Evolutionary conservation across 2,797 vertebrate genomes (phyloP), one percentile per base, ranked within the genome.

Genomic region (Bradypodion pumilum): DNA sequence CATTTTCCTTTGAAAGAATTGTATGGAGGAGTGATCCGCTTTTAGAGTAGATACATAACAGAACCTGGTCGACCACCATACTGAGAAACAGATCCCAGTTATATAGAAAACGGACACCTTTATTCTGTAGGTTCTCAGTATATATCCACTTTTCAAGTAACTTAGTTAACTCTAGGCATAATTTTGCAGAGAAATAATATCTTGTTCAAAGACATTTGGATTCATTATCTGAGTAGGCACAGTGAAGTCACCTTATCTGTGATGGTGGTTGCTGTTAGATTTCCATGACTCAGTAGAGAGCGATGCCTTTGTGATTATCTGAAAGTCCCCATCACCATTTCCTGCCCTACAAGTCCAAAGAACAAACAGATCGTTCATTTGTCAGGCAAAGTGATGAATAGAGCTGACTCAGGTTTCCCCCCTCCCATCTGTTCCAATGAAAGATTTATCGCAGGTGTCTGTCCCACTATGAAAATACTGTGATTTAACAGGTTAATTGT

Each of bases 401-500:
- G 9, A 66, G 66, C 40, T 40, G 35, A 83, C 73, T 76, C 46
- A 76, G 19, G 68, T 76, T 56, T 46, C n/a, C n/a, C 62, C 13
- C 2, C 52, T 21, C 76, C 62, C 62, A 83, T 68, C 73, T 76
- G 81, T 76, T 76, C 75, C 66, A 82, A 75, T 10, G 37, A 66
- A 69, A 75, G 32, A 75, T 82, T 75, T 75, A 76, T 83, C 27
- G 42, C 35, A 40, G 63, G 35, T 75, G 44, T 42, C 46, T 37
- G 12, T 40, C 75, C 62, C 42, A 32, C 42, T 49, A 8, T 37
- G 77, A 68, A 76, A 40, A 29, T 56, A 8, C 56, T 66, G 27
- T 65, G 12, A 25, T 76, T 66, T 62, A 65, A 76, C 73, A 83
- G 73, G 81, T 83, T 68, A 32, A 68, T 76, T 25, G 46, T 68